Evolutionary conservation across 2,888 invertebrate species (phyloP).

Genomic region (Acrobasis repandana): DNA sequence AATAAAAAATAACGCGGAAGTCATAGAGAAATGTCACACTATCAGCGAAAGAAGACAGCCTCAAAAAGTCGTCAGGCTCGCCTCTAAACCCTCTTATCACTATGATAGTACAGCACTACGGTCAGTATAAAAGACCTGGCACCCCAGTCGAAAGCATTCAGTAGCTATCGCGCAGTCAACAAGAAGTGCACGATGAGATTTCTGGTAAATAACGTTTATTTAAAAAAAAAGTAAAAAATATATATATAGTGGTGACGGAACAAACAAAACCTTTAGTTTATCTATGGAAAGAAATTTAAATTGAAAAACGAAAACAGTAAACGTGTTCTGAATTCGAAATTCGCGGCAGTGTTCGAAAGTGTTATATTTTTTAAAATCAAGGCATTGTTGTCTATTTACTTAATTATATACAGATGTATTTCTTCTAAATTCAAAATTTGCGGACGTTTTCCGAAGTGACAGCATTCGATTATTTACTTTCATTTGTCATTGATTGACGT

Average conservation of each 20-base stretch:
- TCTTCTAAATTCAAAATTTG: neutral
- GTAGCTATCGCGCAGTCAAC: conserved; percentile 79
- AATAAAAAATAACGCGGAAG: conserved; percentile 9
- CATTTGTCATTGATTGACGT: neutral
- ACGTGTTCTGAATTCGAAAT: conserved; percentile 13
- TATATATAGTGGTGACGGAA: conserved; percentile 32
- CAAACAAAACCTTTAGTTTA: neutral
- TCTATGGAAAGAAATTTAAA: neutral
- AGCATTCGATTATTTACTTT: neutral
- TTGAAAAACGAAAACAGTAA: neutral
- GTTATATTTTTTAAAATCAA: neutral
- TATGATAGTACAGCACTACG: conserved; percentile 19
- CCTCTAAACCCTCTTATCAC: conserved; percentile 27
- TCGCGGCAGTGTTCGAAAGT: conserved; percentile 18
- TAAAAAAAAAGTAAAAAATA: conserved; percentile 29
- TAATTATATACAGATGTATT: neutral
- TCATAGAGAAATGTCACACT: conserved; percentile 9
- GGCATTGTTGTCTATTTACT: neutral
- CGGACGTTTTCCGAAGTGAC: neutral
- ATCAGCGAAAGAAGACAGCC: conserved; percentile 14
- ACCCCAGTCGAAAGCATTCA: conserved; percentile 60
- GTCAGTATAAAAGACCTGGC: conserved; percentile 69
- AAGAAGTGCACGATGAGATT: conserved; percentile 82
- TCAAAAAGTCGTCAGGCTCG: conserved; percentile 12
- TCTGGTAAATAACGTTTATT: conserved; percentile 63